Base-by-base conservation (phyloP, 1,140 invertebrate species). In the Goniozus legneri region DNA sequence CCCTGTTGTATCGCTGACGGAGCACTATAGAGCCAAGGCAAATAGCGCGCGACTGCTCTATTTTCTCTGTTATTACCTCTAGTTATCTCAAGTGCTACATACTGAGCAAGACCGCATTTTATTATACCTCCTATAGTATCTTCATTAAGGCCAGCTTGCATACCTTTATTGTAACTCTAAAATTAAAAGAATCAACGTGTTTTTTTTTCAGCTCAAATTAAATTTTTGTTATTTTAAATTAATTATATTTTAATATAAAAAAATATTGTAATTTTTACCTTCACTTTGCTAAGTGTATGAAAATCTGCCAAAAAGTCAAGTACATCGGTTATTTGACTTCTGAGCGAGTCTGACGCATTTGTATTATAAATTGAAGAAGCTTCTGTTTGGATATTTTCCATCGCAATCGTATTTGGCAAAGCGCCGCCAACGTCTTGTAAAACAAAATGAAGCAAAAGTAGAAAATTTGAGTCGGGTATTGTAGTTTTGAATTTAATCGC, bases 251-350 rank as follows among this genome's bases (percentile, higher is more conserved):
- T 6, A 4, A 6, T 4, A 27, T 27, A 27, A 27, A 27, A 27
- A 4, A 6, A 27, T 6, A 10, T 10, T 10, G 4, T 10, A 27
- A 4, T 27, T 10, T 6, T 60, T 75, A 95, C 92, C 84, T 98
- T 98, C 19, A 99, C 87, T 82, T 97, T 98, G 44, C 88, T 93
- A 33, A 98, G 81, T 0, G 95, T 93, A 65, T 99, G 95, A 58
- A 98, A 90, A 73, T 99, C 97, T 8, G 91, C 86, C 50, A 99
- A 80, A 68, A 99, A 97, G 40, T 99, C 96, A 12, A 98, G 79
- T 42, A 94, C 87, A 72, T 99, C 97, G n/a, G 83, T 83, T 6
- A 98, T 79, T 67, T 97, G 90, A 49, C 89, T 88, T 39, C 90
- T 80, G 82, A 98, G 87, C 64, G 91, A 95, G 71, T 99, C 97